Percentiles rank a stretch among this genome's conserved stretches.
Evolutionary conservation across 92 coral and sea anemone genomes (phyloP).

Genomic region (Isaurus tuberculatus): DNA sequence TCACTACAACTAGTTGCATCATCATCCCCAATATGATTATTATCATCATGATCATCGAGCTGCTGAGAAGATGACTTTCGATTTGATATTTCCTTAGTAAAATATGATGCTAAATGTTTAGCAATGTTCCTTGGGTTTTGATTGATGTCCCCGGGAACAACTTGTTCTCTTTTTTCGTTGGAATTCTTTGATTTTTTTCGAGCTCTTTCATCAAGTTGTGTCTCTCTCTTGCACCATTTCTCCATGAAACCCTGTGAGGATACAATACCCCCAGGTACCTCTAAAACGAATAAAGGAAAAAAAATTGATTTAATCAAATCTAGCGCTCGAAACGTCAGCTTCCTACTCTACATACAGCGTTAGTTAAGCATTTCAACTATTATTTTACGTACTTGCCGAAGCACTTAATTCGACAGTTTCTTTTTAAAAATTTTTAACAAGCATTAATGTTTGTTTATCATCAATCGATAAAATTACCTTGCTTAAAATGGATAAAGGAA

Average conservation of each 20-base stretch:
- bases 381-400: no score
- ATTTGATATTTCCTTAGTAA: neutral
- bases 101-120: neutral
- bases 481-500: no score
- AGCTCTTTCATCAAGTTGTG: neutral
- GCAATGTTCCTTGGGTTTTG: neutral
- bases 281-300: slow-evolving; percentile 1
- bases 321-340: neutral
- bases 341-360: no score
- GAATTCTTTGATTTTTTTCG: neutral
- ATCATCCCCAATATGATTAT: neutral
- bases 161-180: neutral
- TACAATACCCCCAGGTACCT: slow-evolving; percentile 24
- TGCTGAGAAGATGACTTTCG: neutral
- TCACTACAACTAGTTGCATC: neutral
- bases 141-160: no score
- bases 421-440: no score
- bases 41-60: neutral
- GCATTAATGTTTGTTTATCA: no score
- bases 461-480: no score
- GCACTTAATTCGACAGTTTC: no score
- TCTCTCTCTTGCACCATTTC: slow-evolving; percentile 8
- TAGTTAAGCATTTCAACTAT: no score
- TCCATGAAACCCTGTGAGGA: slow-evolving; percentile 7
- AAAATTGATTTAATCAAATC: neutral